Evolutionary conservation across 2,888 invertebrate genomes (phyloP).

Genomic region (Girardia tigrina): DNA sequence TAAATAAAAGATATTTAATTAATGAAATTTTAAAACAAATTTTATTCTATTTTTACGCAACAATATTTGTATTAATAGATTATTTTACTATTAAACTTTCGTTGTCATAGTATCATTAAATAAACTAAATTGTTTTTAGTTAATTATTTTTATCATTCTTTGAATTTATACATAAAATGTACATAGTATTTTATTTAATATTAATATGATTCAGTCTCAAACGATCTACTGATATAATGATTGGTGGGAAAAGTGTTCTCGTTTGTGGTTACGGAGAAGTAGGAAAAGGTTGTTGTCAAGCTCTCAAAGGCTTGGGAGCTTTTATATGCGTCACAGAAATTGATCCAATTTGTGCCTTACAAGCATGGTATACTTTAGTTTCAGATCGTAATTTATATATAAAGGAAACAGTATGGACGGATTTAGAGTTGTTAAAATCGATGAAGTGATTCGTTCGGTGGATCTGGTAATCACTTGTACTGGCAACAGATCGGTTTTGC

Average conservation of each 20-base stretch:
- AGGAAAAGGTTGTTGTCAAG: slow-evolving; percentile 88
- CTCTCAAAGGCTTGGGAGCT: slow-evolving; percentile 79
- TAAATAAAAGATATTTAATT: no score
- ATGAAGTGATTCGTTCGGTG: slow-evolving; percentile 75
- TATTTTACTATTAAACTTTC: no score
- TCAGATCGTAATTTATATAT: background rate
- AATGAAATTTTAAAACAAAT: no score
- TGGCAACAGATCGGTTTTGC: slow-evolving; percentile 88
- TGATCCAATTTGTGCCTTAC: slow-evolving; percentile 89
- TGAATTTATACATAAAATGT: no score
- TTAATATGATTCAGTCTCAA: slow-evolving; percentile 57
- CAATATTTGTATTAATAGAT: no score
- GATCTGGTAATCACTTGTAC: slow-evolving; percentile 95
- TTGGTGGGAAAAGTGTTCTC: slow-evolving; percentile 86
- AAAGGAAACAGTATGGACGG: slow-evolving; percentile 70
- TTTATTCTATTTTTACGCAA: no score
- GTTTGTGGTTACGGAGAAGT: slow-evolving; percentile 94
- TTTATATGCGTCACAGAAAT: slow-evolving; percentile 84
- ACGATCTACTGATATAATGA: slow-evolving; percentile 85
- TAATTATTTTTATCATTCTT: no score
- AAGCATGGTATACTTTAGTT: slow-evolving; percentile 61
- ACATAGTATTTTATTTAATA: slow-evolving; percentile 29
- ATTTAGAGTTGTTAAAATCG: slow-evolving; percentile 78
- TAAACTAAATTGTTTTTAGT: no score
- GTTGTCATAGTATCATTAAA: no score